A percentile compares a stretch with the other conserved stretches of the same genome.
Evolutionary conservation across 1,140 invertebrate genomes (phyloP).

Genomic region (Dermatophagoides farinae): DNA sequence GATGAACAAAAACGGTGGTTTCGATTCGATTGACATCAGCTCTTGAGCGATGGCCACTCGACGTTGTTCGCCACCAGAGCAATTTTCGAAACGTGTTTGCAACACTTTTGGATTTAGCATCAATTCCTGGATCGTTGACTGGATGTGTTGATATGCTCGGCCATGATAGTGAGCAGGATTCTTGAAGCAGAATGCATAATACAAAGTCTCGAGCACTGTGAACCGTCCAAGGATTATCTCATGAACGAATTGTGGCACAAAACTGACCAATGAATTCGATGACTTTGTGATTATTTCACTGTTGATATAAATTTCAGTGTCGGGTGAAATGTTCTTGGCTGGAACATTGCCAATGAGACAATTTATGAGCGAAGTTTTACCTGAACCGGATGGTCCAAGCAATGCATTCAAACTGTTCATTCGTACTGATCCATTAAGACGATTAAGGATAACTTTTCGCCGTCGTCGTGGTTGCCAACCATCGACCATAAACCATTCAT

Average conservation of each 20-base stretch:
- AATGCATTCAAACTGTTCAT: slow-evolving; percentile 27
- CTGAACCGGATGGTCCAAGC: slow-evolving; percentile 39
- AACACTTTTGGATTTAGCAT: neutral
- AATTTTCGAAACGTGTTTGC: neutral
- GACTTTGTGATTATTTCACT: neutral
- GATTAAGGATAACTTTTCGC: neutral
- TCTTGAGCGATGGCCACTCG: too few species aligned
- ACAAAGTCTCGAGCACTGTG: neutral
- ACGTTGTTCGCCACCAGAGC: neutral
- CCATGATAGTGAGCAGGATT: neutral
- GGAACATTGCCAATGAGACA: slow-evolving; percentile 19
- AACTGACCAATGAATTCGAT: neutral
- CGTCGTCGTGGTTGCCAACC: neutral
- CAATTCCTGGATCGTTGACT: neutral
- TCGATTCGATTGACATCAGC: neutral
- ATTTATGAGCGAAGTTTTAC: slow-evolving; percentile 29
- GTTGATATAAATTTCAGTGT: neutral
- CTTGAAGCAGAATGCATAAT: slow-evolving; percentile 4
- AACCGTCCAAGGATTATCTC: neutral
- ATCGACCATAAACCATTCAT: neutral
- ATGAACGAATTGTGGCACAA: neutral
- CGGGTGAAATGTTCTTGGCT: neutral
- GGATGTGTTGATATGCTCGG: neutral
- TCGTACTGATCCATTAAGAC: neutral
- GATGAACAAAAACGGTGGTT: slow-evolving; percentile 59